These are phyloP conservation scores for Psittacara wagleri DNA, from an alignment of 2,113 vertebrate genomes.

Conservation along the genomic window DNA sequence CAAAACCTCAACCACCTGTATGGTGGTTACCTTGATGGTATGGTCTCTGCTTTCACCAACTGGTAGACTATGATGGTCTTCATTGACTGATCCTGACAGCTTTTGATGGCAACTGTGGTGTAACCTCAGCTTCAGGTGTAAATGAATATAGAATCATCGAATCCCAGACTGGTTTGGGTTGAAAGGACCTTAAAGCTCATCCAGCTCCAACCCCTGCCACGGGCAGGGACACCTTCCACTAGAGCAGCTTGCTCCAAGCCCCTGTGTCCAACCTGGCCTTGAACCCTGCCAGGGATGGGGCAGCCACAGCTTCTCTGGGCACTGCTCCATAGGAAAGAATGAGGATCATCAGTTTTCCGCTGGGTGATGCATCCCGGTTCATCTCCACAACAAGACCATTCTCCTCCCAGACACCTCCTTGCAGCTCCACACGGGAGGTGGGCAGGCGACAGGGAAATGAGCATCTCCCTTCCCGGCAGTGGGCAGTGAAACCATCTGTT, in stretches of 20 bases:
- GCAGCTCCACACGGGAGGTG: not conserved
- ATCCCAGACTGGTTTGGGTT: not conserved
- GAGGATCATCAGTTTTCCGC: not conserved
- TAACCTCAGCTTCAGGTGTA: not conserved
- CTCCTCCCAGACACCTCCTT: not conserved
- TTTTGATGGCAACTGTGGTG: not conserved
- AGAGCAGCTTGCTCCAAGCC: too few relatives aligned
- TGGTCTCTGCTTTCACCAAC: not conserved
- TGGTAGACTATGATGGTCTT: not conserved
- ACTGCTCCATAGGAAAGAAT: not conserved
- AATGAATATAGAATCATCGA: not conserved
- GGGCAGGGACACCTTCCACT: not conserved
- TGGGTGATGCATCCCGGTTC: rapidly evolving
- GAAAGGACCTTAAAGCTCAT: not conserved
- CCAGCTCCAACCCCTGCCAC: not conserved
- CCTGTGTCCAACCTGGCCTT: not conserved
- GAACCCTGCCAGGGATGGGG: not conserved
- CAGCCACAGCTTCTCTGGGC: not conserved
- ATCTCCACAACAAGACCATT: not conserved
- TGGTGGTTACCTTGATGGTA: not conserved
- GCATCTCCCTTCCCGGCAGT: rapidly evolving
- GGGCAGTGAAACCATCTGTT: not conserved
- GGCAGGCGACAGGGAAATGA: rapidly evolving
- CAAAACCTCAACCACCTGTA: not conserved
- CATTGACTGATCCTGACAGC: rapidly evolving